Conservation (phyloP, 2,113 vertebrate genomes). For the Daphoenositta chrysoptera region DNA sequence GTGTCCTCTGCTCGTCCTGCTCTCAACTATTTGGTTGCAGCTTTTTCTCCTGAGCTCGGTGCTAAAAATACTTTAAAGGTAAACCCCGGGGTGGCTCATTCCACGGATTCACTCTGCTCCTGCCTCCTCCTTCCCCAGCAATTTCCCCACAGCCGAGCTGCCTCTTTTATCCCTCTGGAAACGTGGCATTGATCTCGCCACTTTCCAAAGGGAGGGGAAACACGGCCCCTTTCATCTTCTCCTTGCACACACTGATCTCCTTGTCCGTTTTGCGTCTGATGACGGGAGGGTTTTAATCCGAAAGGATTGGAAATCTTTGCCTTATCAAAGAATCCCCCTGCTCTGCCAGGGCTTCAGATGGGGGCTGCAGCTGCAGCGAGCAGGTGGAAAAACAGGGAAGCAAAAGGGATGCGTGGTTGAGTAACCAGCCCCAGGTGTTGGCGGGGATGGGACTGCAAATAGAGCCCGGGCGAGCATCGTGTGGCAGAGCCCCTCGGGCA, state of each 20-base stretch:
- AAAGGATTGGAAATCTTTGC: not conserved
- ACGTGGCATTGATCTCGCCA: not conserved
- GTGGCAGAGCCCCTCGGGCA: fast-evolving
- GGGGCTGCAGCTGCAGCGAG: not conserved
- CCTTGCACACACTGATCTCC: not conserved
- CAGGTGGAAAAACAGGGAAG: not conserved
- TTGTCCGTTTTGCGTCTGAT: fast-evolving
- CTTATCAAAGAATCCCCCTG: not conserved
- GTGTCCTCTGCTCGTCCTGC: not conserved
- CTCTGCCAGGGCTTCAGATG: fast-evolving
- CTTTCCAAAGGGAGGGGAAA: not conserved
- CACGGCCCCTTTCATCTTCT: not conserved
- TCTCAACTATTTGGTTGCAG: not conserved
- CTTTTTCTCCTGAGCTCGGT: not conserved
- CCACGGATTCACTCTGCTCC: not conserved
- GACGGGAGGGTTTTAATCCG: not conserved
- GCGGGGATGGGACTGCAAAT: not conserved
- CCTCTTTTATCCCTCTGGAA: not conserved
- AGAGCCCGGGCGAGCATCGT: fast-evolving
- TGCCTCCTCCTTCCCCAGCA: not conserved
- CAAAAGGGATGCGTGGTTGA: not conserved
- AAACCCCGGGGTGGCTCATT: not conserved
- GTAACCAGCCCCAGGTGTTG: not conserved
- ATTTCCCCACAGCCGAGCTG: not conserved
- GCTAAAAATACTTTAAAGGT: conserved; percentile 42